phyloP scores from a whole-genome alignment of 2,888 invertebrate species.

The Lottia scabra region DNA sequence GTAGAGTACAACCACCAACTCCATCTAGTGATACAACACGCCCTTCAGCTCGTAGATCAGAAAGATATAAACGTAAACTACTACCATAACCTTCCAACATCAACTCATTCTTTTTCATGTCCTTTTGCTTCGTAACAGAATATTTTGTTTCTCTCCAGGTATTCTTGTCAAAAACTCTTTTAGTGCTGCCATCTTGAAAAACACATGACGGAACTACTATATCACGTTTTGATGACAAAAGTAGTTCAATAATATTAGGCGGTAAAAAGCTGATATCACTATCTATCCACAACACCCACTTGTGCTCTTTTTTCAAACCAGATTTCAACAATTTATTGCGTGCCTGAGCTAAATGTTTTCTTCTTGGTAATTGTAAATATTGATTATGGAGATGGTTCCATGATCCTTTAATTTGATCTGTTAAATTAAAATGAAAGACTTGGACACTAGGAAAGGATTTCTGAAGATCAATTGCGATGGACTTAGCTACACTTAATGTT shows the following conservation, averaged over 20 bases:
- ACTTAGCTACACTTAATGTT: conserved; percentile 46
- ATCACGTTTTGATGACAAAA: conserved; percentile 51
- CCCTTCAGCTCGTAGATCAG: conserved; percentile 55
- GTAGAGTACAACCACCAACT: conserved; percentile 61
- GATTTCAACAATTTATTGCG: conserved; percentile 51
- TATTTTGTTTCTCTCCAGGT: conserved; percentile 60
- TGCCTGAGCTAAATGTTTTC: conserved; percentile 57
- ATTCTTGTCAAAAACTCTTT: conserved; percentile 54
- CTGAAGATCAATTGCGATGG: conserved; percentile 37
- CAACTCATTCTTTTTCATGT: conserved; percentile 39
- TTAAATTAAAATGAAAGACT: conserved; percentile 48
- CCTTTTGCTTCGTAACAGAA: conserved; percentile 45
- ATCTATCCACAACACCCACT: conserved; percentile 64
- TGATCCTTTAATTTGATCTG: conserved; percentile 38
- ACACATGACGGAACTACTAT: conserved; percentile 57
- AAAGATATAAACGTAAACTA: conserved; percentile 48
- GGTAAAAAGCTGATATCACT: conserved; percentile 56
- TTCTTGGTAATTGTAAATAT: conserved; percentile 44
- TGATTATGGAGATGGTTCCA: conserved; percentile 50
- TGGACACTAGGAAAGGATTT: conserved; percentile 45
- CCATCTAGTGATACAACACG: conserved; percentile 61
- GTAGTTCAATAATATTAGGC: conserved; percentile 55
- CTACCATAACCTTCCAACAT: conserved; percentile 60
- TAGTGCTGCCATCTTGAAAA: conserved; percentile 36
- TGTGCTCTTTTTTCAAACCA: conserved; percentile 40